Percentiles rank a stretch among this genome's conserved stretches.
phyloP scores from a whole-genome alignment of 2,888 invertebrate genomes.

The Clanis bilineata region DNA sequence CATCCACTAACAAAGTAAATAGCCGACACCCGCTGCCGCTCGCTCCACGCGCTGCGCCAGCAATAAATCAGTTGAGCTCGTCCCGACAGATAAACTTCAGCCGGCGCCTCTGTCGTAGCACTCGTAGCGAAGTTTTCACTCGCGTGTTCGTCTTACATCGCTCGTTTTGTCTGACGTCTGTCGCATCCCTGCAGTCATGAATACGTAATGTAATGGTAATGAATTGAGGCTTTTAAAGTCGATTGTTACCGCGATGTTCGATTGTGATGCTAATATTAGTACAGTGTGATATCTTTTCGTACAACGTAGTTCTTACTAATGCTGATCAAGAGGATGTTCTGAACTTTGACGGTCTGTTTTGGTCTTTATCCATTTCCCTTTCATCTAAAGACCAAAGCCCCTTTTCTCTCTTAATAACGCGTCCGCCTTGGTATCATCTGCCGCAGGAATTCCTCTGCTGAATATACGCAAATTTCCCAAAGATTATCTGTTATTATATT shows the following conservation, averaged over 20 bases:
- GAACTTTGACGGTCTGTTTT: too few relatives aligned
- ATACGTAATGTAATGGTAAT: conserved; percentile 35
- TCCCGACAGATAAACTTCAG: conserved; percentile 43
- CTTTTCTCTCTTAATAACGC: too few relatives aligned
- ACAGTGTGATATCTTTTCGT: background rate
- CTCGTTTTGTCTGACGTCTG: conserved; percentile 14
- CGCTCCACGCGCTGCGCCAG: conserved; percentile 10
- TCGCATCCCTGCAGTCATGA: conserved; percentile 31
- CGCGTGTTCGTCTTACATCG: conserved; percentile 41
- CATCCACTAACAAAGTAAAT: background rate
- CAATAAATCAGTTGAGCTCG: conserved; percentile 45
- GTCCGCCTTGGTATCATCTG: too few relatives aligned
- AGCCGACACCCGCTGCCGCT: conserved; percentile 1
- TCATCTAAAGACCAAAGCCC: too few relatives aligned
- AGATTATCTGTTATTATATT: too few relatives aligned
- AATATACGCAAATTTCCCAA: too few relatives aligned
- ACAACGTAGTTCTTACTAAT: too few relatives aligned
- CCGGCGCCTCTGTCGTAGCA: conserved; percentile 21
- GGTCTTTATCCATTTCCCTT: too few relatives aligned
- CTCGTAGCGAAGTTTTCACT: conserved; percentile 40
- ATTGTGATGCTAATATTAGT: background rate
- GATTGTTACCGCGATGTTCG: background rate
- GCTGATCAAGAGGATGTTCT: too few relatives aligned
- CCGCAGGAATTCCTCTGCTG: too few relatives aligned
- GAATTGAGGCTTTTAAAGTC: conserved; percentile 9